Evolutionary conservation across 92 coral and sea anemone species (phyloP).

Genomic region (Porites divaricata): DNA sequence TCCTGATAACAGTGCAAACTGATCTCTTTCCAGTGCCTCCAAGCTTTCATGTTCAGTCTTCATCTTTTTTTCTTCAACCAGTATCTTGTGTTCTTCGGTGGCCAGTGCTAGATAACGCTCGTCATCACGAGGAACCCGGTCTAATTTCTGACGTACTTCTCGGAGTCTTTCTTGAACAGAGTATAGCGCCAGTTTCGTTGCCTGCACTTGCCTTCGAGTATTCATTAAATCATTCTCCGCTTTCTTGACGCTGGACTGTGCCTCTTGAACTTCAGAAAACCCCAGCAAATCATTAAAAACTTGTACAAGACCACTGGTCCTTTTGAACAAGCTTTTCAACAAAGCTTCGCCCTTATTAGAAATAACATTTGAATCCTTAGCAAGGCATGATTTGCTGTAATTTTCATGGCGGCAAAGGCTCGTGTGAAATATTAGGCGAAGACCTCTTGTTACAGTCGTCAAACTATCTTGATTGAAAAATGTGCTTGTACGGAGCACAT

Average conservation of each 20-base stretch:
- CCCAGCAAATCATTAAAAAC: constrained; percentile 88
- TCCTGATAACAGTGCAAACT: constrained; percentile 86
- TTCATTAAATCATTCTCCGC: constrained; percentile 90
- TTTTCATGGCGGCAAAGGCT: not conserved
- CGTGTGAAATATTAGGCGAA: constrained; percentile 32
- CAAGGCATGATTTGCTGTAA: constrained; percentile 9
- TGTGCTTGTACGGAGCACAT: not conserved
- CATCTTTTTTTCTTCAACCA: constrained; percentile 83
- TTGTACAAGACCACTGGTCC: constrained; percentile 55
- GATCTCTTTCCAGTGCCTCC: constrained; percentile 89
- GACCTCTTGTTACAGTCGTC: not conserved
- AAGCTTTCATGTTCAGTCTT: constrained; percentile 71
- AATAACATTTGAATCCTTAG: constrained; percentile 44
- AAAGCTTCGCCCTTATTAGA: constrained; percentile 37
- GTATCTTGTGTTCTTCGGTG: constrained; percentile 90
- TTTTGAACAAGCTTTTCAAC: constrained; percentile 50
- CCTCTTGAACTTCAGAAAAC: constrained; percentile 89
- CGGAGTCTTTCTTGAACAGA: constrained; percentile 71
- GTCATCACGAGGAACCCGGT: constrained; percentile 94
- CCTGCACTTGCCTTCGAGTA: constrained; percentile 75
- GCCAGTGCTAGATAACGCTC: constrained; percentile 92
- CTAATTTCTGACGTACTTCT: constrained; percentile 86
- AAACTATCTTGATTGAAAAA: not conserved
- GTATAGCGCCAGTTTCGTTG: constrained; percentile 65
- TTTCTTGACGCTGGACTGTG: constrained; percentile 80